A percentile compares a stretch with the other conserved stretches of the same genome.
Evolutionary conservation across 1,140 invertebrate genomes (phyloP).

Genomic region (Oncopeltus fasciatus): DNA sequence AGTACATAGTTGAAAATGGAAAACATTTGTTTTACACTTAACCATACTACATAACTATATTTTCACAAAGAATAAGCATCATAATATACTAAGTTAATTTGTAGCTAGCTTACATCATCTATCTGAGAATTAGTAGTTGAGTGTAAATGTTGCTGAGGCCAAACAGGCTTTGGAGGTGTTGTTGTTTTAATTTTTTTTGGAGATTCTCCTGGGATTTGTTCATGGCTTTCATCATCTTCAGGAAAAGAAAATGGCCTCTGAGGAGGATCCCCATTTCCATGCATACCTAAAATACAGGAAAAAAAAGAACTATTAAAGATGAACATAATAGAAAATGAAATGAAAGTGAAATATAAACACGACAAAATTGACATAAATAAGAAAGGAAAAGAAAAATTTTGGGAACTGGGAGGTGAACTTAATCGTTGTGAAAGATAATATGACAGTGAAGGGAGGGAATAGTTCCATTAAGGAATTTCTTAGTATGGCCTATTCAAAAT

Average conservation of each 20-base stretch:
- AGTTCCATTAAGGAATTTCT: no score
- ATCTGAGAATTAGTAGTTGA: constrained; percentile 24
- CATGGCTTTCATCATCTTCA: constrained; percentile 46
- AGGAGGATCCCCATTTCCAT: constrained; percentile 16
- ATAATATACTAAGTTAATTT: no score
- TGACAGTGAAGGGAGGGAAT: no score
- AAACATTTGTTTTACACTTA: no score
- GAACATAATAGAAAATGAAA: not conserved
- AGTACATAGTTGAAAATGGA: no score
- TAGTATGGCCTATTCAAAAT: no score
- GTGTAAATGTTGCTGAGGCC: constrained; percentile 24
- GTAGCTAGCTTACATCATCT: constrained; percentile 27
- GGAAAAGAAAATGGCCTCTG: constrained; percentile 28
- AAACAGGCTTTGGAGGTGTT: not conserved
- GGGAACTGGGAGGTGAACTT: not conserved
- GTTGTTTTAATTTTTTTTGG: not conserved
- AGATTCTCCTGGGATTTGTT: constrained; percentile 22
- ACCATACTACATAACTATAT: no score
- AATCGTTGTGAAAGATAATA: not conserved
- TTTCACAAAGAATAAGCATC: no score
- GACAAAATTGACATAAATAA: no score
- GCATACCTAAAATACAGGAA: constrained; percentile 5
- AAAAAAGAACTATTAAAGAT: not conserved
- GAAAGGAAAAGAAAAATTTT: not conserved
- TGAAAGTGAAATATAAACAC: no score